Percentiles rank a stretch among this genome's conserved stretches.
Evolutionary conservation across 2,888 invertebrate species (phyloP).

Genomic region (Campaea margaritaria): DNA sequence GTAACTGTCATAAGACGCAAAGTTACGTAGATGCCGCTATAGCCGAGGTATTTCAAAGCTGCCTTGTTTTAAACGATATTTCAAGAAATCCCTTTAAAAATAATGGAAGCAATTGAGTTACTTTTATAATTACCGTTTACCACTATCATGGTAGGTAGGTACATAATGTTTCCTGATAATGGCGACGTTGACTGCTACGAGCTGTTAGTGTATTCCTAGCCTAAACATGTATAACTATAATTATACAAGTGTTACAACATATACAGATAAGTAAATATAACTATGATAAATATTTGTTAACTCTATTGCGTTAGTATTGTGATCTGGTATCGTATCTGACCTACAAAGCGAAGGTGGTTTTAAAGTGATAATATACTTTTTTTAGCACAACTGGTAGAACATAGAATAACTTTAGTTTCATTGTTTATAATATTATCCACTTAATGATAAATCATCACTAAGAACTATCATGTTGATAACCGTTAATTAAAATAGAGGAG

Average conservation of each 20-base stretch:
- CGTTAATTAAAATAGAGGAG: too few species aligned
- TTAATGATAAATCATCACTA: constrained; percentile 8
- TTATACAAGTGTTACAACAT: constrained; percentile 72
- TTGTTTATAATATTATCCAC: not conserved
- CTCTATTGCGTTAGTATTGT: constrained; percentile 52
- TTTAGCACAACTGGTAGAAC: constrained; percentile 8
- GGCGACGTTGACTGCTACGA: constrained; percentile 32
- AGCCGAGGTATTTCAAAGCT: too few species aligned
- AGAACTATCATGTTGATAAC: not conserved
- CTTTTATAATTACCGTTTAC: too few species aligned
- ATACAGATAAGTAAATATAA: constrained; percentile 70
- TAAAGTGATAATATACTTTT: constrained; percentile 6
- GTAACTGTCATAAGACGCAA: too few species aligned
- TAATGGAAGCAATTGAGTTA: too few species aligned
- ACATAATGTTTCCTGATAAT: not conserved
- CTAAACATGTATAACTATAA: constrained; percentile 54
- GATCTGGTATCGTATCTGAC: constrained; percentile 42
- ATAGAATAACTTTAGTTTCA: not conserved
- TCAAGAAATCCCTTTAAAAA: too few species aligned
- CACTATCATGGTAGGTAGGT: not conserved
- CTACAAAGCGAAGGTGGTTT: constrained; percentile 21
- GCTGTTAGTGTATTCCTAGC: constrained; percentile 37
- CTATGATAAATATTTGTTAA: constrained; percentile 58
- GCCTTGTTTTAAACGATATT: too few species aligned
- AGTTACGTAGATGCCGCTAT: too few species aligned